Base-by-base conservation (phyloP, 2,113 vertebrate genomes). In the Colaptes auratus region DNA sequence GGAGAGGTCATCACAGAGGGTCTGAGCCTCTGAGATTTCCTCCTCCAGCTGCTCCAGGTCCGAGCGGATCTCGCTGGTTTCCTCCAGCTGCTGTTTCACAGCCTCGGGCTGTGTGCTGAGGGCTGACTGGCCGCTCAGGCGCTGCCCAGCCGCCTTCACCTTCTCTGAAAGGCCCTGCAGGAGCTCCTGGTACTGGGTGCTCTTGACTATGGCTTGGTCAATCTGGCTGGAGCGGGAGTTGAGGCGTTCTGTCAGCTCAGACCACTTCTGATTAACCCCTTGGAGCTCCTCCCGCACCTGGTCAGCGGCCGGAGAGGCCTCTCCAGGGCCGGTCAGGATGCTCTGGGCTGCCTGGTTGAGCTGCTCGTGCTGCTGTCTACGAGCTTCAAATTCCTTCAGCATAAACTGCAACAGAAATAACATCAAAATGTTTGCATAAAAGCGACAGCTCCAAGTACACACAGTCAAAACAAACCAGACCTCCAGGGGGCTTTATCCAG, bases 311-410 rank as follows among this genome's bases (percentile, higher is more conserved):
- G 98, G 97, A 88, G 98, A 98, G 64, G 97, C 95, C 72, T 98
- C 97, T 33, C 97, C 97, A 30, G 98, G 97, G 60, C 98, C 98
- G n/a, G 97, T 98, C 39, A 99, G 97, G 96, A 99, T 99, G 66
- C 99, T 98, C 94, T 98, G 98, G 5, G 99, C 99, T 0, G 99
- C 98, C 95, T 98, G 98, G 25, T 99, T 99, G 90, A 99, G 97
- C 96, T 99, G 98, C 82, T 99, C 98, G 6, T 99, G 99, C 97
- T 99, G 99, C 1, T 98, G 98, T 56, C 96, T 97, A 2, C 99
- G 98, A 6, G 99, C 98, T 97, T 99, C 99, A 90, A 99, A 99
- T 98, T 99, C 99, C 66, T 99, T 99, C 94, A 99, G 97, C 99
- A 99, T 99, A 97, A 99, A 99, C 99, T 99, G 96, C 17, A 97